These are phyloP conservation scores for Phania funesta DNA, from an alignment of 2,888 invertebrate genomes.

Conservation along the genomic window DNA sequence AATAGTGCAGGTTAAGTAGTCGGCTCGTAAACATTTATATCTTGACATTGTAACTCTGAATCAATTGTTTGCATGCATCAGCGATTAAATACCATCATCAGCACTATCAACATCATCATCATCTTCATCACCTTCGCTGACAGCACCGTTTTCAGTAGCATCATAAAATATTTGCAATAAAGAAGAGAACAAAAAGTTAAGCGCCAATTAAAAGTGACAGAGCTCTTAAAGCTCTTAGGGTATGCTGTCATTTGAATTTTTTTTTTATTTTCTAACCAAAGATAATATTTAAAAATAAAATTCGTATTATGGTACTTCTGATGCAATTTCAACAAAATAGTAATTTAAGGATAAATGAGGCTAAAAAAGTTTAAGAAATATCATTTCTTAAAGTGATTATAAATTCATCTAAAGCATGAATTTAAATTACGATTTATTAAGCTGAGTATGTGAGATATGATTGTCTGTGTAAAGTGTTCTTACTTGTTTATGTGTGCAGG, in stretches of 20 bases:
- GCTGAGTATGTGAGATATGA: not conserved
- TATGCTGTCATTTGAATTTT: too few species aligned
- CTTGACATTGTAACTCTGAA: slow-evolving; percentile 13
- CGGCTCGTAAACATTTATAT: not conserved
- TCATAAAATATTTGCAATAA: not conserved
- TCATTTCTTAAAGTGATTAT: not conserved
- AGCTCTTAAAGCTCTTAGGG: slow-evolving; percentile 4
- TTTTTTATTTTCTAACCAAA: not conserved
- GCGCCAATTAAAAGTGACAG: slow-evolving; percentile 38
- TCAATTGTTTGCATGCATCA: slow-evolving; percentile 41
- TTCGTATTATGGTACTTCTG: too few species aligned
- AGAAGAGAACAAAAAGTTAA: not conserved
- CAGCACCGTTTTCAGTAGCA: not conserved
- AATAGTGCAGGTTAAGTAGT: slow-evolving; percentile 29
- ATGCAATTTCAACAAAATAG: not conserved
- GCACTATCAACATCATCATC: not conserved
- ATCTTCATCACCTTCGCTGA: not conserved
- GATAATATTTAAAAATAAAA: not conserved
- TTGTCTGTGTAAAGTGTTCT: not conserved
- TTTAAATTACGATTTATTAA: slow-evolving; percentile 29
- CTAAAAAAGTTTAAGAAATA: too few species aligned
- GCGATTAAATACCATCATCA: not conserved
- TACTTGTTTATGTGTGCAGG: not conserved
- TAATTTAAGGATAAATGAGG: too few species aligned
- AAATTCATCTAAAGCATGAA: slow-evolving; percentile 3